These are phyloP conservation scores for Acanthacorydalis orientalis DNA, from an alignment of 2,888 invertebrate species.

Conservation along the genomic window DNA sequence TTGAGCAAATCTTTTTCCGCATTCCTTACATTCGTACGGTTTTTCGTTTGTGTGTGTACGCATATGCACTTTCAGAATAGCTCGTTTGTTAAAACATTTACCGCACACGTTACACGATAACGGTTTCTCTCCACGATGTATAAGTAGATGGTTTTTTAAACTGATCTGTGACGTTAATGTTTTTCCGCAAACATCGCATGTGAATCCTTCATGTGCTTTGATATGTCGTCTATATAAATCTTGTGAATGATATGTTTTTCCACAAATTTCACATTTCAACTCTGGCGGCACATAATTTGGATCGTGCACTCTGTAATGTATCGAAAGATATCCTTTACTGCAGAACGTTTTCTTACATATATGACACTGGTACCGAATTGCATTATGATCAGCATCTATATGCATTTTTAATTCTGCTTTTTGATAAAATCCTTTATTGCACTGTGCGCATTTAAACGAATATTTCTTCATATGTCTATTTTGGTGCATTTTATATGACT, in stretches of 20 bases:
- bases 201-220: conserved; percentile 24
- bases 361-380: conserved; percentile 30
- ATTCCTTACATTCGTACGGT: conserved; percentile 30
- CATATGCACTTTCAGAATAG: conserved; percentile 27
- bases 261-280: conserved; percentile 21
- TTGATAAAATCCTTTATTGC: conserved; percentile 27
- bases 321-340: conserved; percentile 27
- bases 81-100: conserved; percentile 28
- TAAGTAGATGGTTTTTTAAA: conserved; percentile 27
- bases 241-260: conserved; percentile 21
- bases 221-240: conserved; percentile 21
- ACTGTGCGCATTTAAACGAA: conserved; percentile 25
- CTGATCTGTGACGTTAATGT: conserved; percentile 27
- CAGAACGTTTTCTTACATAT: conserved; percentile 32
- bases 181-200: conserved; percentile 30
- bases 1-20: conserved; percentile 30
- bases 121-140: conserved; percentile 30
- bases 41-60: conserved; percentile 31
- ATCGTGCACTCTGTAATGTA: conserved; percentile 3
- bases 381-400: conserved; percentile 24
- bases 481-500: conserved; percentile 9
- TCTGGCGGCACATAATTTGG: conserved; percentile 6
- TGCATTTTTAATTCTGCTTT: conserved; percentile 28
- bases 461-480: conserved; percentile 10
- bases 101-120: conserved; percentile 29